Evolutionary conservation across 2,113 vertebrate genomes (phyloP), one percentile per base, ranked within the genome.

Genomic region (Felis chaus): DNA sequence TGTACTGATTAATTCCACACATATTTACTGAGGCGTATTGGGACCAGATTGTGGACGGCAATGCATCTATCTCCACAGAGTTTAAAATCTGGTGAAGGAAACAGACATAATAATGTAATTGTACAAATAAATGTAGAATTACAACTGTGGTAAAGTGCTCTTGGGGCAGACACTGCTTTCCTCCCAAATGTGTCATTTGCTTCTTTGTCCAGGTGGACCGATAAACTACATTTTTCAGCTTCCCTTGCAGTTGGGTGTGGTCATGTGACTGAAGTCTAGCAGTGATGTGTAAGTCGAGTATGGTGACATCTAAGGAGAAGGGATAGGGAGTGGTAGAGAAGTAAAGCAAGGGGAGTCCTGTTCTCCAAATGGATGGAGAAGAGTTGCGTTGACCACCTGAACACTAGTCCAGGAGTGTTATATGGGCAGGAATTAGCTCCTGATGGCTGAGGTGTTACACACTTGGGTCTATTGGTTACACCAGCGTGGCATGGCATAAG

Each of bases 151-250:
- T 9, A 57, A 57, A 63, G 21, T 61, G 25, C 29, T 39, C 25
- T 8, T 57, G 73, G 74, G 79, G 14, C 36, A 73, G 71, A 71
- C 10, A 65, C 15, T 16, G 78, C 39, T 91, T 96, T 73, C 1
- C 41, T 29, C 21, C 12, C 1, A 33, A 45, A 76, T 57, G 31
- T n/a, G 33, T 33, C 36, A 21, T 48, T 55, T 69, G 7, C 16
- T 14, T 81, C 31, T 85, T 69, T 36, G 50, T 39, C 25, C 53
- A 65, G 31, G 29, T 21, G 39, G 66, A 78, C 2, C 63, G 45
- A 7, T 29, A 73, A 85, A 73, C 91, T 96, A 36, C 25, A 74
- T 88, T 88, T 95, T 86, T 69, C 86, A 88, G 89, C 7, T 13
- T 91, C 29, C 57, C 10, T 53, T 90, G 86, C 23, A 63, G n/a